Base-by-base conservation (phyloP, 2,797 vertebrate species). In the Arctocebus calabarensis region DNA sequence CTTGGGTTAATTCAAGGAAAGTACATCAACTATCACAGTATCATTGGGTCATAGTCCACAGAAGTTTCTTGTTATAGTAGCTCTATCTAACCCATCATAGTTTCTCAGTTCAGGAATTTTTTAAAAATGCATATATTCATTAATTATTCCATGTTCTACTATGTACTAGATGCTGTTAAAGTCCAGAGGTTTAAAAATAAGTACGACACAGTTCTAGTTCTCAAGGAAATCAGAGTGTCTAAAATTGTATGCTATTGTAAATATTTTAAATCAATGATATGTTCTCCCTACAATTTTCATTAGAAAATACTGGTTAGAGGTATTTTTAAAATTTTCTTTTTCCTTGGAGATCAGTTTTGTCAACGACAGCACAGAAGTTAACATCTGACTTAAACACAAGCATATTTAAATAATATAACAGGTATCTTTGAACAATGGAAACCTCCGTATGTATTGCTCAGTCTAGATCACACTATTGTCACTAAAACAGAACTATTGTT, bases 251-350 rank as follows among this genome's bases (percentile, higher is more conserved):
- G 68, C 37, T 81, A 20, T 84, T 95, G 52, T 14, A 16, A 37
- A n/a, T 55, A 37, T 74, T 88, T 25, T 32, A 94, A 97, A 96
- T 95, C 20, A 86, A n/a, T 87, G 17, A 43, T 78, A 82, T 64
- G 2, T 2, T 92, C 95, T 17, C 32, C 16, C 45, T 92, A 4
- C 2, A 11, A 6, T 88, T 88, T 78, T 93, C 13, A 79, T 27
- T 37, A 12, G 77, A 62, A 52, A 93, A 70, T 43, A 74, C 29
- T 94, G 5, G 70, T 66, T 79, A 52, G 55, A 52, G 32, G 3
- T 66, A 78, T 74, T 94, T 43, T 88, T 73, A 77, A 70, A 90
- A 20, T 27, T 71, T 68, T 62, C 12, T 27, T 94, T 94, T 61
- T n/a, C 29, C 93, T 52, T n/a, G 37, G 85, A 68, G 9, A 20